Evolutionary conservation across 2,113 vertebrate species (phyloP).

Genomic region (Taurulus bubalis): DNA sequence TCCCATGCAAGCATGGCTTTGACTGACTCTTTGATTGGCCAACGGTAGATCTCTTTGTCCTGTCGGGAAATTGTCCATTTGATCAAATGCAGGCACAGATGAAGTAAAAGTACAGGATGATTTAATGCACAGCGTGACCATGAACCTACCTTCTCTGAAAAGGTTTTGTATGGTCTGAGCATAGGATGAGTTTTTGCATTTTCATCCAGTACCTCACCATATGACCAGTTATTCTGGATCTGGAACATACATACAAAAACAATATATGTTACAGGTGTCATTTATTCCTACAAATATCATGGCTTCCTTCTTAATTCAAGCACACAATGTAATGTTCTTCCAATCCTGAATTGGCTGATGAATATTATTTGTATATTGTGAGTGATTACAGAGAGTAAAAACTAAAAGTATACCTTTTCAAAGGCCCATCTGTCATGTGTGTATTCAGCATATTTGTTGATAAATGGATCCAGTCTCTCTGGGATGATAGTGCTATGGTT

Average conservation of each 20-base stretch:
- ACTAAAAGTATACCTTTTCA: slow-evolving; percentile 85
- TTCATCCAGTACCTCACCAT: slow-evolving; percentile 90
- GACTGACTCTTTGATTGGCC: slow-evolving; percentile 95
- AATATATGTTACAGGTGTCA: not conserved
- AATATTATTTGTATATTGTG: not conserved
- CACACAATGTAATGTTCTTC: not conserved
- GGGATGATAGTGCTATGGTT: slow-evolving; percentile 90
- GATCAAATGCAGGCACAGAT: not conserved
- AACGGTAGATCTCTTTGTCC: slow-evolving; percentile 97
- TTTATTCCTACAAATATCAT: not conserved
- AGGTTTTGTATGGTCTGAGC: slow-evolving; percentile 95
- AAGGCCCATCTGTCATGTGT: slow-evolving; percentile 96
- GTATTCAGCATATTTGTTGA: slow-evolving; percentile 94
- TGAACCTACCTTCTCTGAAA: slow-evolving; percentile 91
- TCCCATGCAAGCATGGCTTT: slow-evolving; percentile 97
- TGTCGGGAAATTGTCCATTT: slow-evolving; percentile 50
- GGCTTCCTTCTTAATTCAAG: not conserved
- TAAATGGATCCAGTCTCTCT: slow-evolving; percentile 91
- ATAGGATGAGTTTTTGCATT: slow-evolving; percentile 93
- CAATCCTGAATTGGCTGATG: slow-evolving; percentile 5
- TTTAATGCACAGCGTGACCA: not conserved
- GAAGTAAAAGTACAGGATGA: not conserved
- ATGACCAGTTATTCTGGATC: slow-evolving; percentile 96
- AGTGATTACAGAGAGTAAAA: not conserved
- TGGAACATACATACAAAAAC: slow-evolving; percentile 60